These are phyloP conservation scores for Tridacna crocea DNA, from an alignment of 2,888 invertebrate species.

Conservation along the genomic window DNA sequence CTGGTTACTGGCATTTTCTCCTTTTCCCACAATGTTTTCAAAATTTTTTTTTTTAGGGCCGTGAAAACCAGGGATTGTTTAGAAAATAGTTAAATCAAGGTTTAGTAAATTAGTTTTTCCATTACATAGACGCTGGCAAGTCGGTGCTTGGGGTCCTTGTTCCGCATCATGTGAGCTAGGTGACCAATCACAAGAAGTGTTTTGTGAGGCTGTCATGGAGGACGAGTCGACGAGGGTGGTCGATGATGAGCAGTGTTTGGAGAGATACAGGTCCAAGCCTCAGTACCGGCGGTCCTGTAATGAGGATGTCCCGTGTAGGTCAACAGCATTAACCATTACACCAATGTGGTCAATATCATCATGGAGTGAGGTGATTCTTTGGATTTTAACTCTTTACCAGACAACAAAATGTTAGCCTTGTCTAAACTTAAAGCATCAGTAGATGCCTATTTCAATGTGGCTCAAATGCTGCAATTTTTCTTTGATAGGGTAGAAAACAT, in stretches of 20 bases:
- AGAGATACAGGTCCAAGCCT: constrained; percentile 61
- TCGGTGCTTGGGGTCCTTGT: constrained; percentile 92
- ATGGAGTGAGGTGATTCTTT: constrained; percentile 92
- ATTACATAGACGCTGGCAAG: constrained; percentile 70
- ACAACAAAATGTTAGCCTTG: too few species aligned
- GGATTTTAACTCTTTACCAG: too few species aligned
- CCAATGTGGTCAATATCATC: constrained; percentile 87
- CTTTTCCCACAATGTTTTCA: too few species aligned
- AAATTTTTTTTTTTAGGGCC: too few species aligned
- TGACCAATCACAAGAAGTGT: constrained; percentile 90
- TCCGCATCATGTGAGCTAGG: constrained; percentile 97
- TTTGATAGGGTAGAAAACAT: too few species aligned
- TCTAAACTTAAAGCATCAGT: too few species aligned
- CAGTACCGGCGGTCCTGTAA: constrained; percentile 70
- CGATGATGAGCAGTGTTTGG: constrained; percentile 65
- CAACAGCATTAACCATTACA: background rate
- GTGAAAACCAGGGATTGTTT: too few species aligned
- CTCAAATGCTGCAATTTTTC: too few species aligned
- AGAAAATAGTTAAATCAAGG: too few species aligned
- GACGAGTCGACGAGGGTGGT: constrained; percentile 58
- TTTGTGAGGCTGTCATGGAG: constrained; percentile 69
- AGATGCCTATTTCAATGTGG: too few species aligned
- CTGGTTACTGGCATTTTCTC: too few species aligned
- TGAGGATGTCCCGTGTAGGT: constrained; percentile 61
- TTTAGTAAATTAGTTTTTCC: too few species aligned